Percentiles rank a stretch among this genome's conserved stretches.
Evolutionary conservation across 2,797 vertebrate species (phyloP).

Genomic region (Dermochelys coriacea): DNA sequence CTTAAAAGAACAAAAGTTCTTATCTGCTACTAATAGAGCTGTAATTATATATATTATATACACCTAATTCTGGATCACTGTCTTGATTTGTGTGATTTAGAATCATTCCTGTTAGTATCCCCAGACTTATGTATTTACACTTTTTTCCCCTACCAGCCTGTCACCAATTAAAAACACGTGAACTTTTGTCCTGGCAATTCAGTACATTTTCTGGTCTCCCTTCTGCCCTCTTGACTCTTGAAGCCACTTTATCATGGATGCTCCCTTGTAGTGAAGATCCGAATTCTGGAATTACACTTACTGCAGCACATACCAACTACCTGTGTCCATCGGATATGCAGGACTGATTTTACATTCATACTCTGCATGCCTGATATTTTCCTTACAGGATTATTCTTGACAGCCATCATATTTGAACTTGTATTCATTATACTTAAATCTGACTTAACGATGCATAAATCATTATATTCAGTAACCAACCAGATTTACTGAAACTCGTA

Average conservation of each 20-base stretch:
- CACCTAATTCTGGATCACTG: conserved; percentile 28
- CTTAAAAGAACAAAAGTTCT: neutral
- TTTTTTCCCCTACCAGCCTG: conserved; percentile 77
- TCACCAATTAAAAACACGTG: conserved; percentile 69
- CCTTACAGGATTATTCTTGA: conserved; percentile 59
- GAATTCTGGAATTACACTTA: conserved; percentile 75
- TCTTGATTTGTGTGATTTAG: conserved; percentile 63
- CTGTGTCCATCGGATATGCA: conserved; percentile 61
- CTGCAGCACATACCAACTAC: conserved; percentile 73
- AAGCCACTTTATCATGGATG: conserved; percentile 65
- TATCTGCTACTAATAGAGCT: neutral
- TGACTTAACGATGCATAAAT: conserved; percentile 66
- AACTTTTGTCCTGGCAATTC: conserved; percentile 39
- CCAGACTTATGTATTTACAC: conserved; percentile 68
- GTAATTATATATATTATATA: conserved; percentile 15
- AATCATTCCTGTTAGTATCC: conserved; percentile 64
- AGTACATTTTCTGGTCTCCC: conserved; percentile 53
- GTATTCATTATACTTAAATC: conserved; percentile 61
- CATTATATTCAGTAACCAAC: conserved; percentile 57
- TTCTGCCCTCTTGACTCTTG: conserved; percentile 65
- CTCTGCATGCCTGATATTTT: conserved; percentile 66
- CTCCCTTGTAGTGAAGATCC: conserved; percentile 74
- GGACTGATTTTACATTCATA: conserved; percentile 69
- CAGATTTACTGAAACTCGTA: conserved; percentile 40
- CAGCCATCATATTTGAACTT: conserved; percentile 58